phyloP scores from a whole-genome alignment of 1,140 invertebrate genomes.

The Hyposmocoma kahamanoa region DNA sequence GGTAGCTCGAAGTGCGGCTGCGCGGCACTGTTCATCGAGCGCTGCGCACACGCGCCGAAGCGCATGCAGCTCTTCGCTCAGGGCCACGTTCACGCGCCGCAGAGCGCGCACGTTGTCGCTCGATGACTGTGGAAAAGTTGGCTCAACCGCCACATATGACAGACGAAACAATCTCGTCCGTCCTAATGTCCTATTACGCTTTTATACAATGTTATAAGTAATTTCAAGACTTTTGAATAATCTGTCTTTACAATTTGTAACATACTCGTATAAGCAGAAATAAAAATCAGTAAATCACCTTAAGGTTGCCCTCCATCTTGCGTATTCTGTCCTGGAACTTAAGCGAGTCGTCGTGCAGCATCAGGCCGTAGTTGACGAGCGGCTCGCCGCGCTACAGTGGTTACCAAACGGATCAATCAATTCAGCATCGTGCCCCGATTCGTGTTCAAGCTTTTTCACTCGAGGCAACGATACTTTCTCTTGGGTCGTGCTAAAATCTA shows the following conservation, averaged over 20 bases:
- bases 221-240: too few species aligned
- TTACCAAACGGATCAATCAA: too few species aligned
- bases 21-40: constrained; percentile 39
- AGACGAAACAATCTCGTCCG: too few species aligned
- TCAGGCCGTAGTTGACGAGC: constrained; percentile 27
- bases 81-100: constrained; percentile 34
- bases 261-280: too few species aligned
- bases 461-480: too few species aligned
- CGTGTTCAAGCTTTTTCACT: too few species aligned
- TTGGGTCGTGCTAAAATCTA: too few species aligned
- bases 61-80: constrained; percentile 34
- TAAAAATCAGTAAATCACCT: constrained; percentile 23
- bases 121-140: neutral
- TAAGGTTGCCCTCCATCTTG: constrained; percentile 34
- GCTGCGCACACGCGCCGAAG: constrained; percentile 38
- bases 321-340: constrained; percentile 32
- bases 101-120: constrained; percentile 31
- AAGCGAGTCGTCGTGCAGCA: constrained; percentile 16
- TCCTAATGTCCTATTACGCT: too few species aligned
- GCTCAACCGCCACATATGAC: too few species aligned
- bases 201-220: too few species aligned
- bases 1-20: constrained; percentile 23
- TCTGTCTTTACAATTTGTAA: too few species aligned
- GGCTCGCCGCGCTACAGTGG: constrained; percentile 35
- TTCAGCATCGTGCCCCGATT: too few species aligned